Percentiles rank a stretch among this genome's conserved stretches.
phyloP scores from a whole-genome alignment of 2,888 invertebrate genomes.

The Pantelozetes paolii region DNA sequence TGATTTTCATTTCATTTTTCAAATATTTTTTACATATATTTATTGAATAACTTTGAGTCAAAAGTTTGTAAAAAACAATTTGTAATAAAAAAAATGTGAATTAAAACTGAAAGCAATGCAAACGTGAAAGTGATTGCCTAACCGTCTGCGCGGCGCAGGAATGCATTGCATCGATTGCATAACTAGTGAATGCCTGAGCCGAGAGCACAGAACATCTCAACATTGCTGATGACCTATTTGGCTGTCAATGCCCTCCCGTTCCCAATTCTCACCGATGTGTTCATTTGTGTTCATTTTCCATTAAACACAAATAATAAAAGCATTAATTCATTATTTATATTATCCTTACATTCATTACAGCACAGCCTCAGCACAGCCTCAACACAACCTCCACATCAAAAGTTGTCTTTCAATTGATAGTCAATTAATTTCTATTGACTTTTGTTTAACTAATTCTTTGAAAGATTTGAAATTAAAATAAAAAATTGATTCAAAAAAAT shows the following conservation, averaged over 20 bases:
- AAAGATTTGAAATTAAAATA: not conserved
- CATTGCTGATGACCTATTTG: constrained; percentile 14
- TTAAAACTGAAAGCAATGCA: constrained; percentile 6
- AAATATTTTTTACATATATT: too few relatives aligned
- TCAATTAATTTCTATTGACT: constrained; percentile 4
- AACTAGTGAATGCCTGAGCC: not conserved
- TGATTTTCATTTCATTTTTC: too few relatives aligned
- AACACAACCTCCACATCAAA: not conserved
- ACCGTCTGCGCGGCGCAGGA: constrained; percentile 9
- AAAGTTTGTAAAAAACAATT: too few relatives aligned
- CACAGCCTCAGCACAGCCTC: constrained; percentile 17
- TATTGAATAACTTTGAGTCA: too few relatives aligned
- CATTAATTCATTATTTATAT: constrained; percentile 36
- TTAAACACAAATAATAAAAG: constrained; percentile 35
- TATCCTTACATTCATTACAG: constrained; percentile 33
- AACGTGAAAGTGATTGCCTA: not conserved
- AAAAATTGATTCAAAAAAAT: not conserved
- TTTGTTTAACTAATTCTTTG: constrained; percentile 15
- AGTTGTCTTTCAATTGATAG: constrained; percentile 22
- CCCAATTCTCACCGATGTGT: constrained; percentile 32
- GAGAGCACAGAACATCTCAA: constrained; percentile 22
- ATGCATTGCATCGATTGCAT: constrained; percentile 5
- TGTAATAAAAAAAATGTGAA: too few relatives aligned
- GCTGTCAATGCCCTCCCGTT: constrained; percentile 33
- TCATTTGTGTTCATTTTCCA: constrained; percentile 34